Conservation (phyloP, 2,888 invertebrate species). For the Drosophila fungiperda region DNA sequence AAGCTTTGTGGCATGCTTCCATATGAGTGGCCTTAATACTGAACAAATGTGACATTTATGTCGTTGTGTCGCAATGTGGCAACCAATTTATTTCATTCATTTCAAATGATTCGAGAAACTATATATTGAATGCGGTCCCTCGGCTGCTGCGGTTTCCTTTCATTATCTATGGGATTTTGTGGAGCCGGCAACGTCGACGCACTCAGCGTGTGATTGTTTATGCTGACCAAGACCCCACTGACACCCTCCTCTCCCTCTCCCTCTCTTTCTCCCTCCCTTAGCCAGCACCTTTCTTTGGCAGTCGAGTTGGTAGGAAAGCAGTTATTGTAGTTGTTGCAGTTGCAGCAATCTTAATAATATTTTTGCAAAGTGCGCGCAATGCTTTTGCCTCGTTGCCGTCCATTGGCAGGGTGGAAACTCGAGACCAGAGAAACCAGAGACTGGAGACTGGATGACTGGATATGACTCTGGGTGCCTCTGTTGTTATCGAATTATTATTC, state of each 20-base stretch:
- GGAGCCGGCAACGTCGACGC: slow-evolving; percentile 55
- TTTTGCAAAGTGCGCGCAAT: slow-evolving; percentile 53
- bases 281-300: slow-evolving; percentile 1
- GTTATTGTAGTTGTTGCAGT: slow-evolving; percentile 49
- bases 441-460: slow-evolving; percentile 32
- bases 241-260: neutral
- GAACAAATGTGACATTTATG: slow-evolving; percentile 50
- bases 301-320: slow-evolving; percentile 28
- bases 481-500: slow-evolving; percentile 70
- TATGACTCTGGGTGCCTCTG: slow-evolving; percentile 37
- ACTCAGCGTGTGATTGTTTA: slow-evolving; percentile 71
- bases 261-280: neutral
- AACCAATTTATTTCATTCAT: slow-evolving; percentile 66
- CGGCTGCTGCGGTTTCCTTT: slow-evolving; percentile 50
- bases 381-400: slow-evolving; percentile 25
- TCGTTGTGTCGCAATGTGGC: slow-evolving; percentile 30
- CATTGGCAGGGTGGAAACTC: slow-evolving; percentile 5
- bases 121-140: slow-evolving; percentile 9
- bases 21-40: slow-evolving; percentile 27
- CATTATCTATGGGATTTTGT: slow-evolving; percentile 64
- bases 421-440: slow-evolving; percentile 3
- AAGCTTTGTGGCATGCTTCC: slow-evolving; percentile 11
- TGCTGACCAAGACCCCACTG: slow-evolving; percentile 43
- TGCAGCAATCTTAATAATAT: slow-evolving; percentile 66
- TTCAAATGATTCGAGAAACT: slow-evolving; percentile 63